Evolutionary conservation across 2,113 vertebrate genomes (phyloP).

Genomic region (Prunella himalayana): DNA sequence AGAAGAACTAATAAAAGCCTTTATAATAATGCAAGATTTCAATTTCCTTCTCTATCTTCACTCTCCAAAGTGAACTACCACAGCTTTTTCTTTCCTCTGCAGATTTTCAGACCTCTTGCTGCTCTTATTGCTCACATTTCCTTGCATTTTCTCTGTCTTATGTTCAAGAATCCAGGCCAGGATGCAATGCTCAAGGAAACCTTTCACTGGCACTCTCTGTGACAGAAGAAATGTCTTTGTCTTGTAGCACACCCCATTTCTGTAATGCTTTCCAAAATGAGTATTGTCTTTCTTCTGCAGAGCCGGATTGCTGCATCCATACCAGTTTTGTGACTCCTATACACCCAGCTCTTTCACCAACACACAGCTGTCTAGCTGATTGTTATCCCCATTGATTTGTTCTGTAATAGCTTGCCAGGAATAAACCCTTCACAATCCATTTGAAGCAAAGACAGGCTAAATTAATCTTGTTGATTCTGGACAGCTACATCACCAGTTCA

Average conservation of each 20-base stretch:
- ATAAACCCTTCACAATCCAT: neutral
- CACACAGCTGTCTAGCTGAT: conserved; percentile 1
- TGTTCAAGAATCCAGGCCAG: neutral
- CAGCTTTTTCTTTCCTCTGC: neutral
- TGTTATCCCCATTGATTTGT: conserved; percentile 29
- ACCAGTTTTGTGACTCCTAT: neutral
- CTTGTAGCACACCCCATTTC: neutral
- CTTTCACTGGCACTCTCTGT: neutral
- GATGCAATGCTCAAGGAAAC: neutral
- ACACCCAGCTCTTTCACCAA: neutral
- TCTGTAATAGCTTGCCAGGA: conserved; percentile 4
- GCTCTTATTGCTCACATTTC: neutral
- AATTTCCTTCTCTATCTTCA: neutral
- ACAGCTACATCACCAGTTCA: neutral
- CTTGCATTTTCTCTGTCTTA: neutral
- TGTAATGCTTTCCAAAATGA: neutral
- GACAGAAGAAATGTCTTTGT: neutral
- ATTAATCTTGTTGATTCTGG: neutral
- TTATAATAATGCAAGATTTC: neutral
- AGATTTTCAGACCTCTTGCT: neutral
- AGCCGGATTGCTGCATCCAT: neutral
- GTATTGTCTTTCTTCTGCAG: neutral
- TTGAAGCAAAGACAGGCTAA: neutral
- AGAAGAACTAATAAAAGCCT: neutral
- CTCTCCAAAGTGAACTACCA: neutral